Conservation (phyloP, 2,797 vertebrate genomes). For the Rhinichthys osculus region DNA sequence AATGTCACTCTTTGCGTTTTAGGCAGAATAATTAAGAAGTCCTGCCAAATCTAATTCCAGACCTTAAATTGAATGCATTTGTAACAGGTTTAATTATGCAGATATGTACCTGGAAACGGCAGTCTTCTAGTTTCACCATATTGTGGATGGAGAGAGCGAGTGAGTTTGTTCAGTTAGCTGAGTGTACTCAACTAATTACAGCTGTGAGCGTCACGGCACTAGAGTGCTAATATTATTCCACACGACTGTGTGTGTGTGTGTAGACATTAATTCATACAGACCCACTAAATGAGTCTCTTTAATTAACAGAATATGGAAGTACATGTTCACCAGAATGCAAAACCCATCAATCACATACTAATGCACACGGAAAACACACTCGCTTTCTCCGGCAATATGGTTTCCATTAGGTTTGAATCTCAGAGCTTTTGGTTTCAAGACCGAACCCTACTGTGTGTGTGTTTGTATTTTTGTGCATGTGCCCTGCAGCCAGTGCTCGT, state of each 20-base stretch:
- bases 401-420: slow-evolving; percentile 71
- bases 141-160: slow-evolving; percentile 57
- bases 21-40: slow-evolving; percentile 64
- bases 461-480: slow-evolving; percentile 38
- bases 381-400: slow-evolving; percentile 63
- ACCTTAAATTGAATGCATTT: slow-evolving; percentile 51
- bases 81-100: slow-evolving; percentile 48
- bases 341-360: slow-evolving; percentile 50
- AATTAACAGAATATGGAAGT: slow-evolving; percentile 67
- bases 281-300: slow-evolving; percentile 59
- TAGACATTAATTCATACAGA: slow-evolving; percentile 54
- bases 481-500: slow-evolving; percentile 10
- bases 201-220: slow-evolving; percentile 70
- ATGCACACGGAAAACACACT: slow-evolving; percentile 40
- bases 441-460: slow-evolving; percentile 38
- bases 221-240: slow-evolving; percentile 58
- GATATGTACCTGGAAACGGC: slow-evolving; percentile 57
- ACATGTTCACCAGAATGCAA: slow-evolving; percentile 56
- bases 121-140: slow-evolving; percentile 64
- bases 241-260: slow-evolving; percentile 52
- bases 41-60: slow-evolving; percentile 67
- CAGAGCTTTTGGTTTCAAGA: slow-evolving; percentile 63
- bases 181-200: slow-evolving; percentile 80
- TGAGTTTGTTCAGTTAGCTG: slow-evolving; percentile 75
- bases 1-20: slow-evolving; percentile 8